phyloP scores from a whole-genome alignment of 37 sponge, comb jelly and placozoan genomes.

The Mnemiopsis leidyi region DNA sequence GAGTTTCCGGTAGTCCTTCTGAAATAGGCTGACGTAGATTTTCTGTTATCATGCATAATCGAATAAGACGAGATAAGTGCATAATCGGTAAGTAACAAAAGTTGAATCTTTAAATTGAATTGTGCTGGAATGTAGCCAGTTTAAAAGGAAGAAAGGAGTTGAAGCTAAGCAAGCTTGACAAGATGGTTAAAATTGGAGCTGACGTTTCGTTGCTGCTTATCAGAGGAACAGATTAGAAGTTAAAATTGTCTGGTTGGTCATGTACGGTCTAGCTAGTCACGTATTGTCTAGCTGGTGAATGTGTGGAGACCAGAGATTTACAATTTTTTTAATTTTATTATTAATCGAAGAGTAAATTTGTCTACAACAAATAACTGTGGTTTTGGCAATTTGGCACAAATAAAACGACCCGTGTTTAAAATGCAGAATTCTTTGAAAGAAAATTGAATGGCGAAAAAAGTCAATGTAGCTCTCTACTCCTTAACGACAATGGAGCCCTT shows the following conservation, averaged over 20 bases:
- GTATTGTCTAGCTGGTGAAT: no score
- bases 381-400: neutral
- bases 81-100: no score
- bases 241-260: neutral
- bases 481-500: constrained; percentile 71
- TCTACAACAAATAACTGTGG: neutral
- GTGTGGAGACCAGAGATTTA: no score
- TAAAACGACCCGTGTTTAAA: neutral
- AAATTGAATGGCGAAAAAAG: neutral
- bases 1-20: neutral
- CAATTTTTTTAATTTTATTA: no score
- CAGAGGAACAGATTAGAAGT: neutral
- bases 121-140: no score
- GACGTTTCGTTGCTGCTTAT: neutral
- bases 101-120: no score
- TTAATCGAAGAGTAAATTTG: neutral
- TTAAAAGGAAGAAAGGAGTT: no score
- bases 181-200: neutral
- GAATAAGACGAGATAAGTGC: no score
- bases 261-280: no score
- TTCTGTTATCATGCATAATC: neutral
- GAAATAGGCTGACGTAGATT: neutral
- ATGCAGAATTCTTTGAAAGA: neutral
- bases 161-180: no score
- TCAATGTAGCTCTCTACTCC: no score